These are phyloP conservation scores for Pipistrellus pygmaeus DNA, from an alignment of 2,797 vertebrate genomes.

Conservation along the genomic window DNA sequence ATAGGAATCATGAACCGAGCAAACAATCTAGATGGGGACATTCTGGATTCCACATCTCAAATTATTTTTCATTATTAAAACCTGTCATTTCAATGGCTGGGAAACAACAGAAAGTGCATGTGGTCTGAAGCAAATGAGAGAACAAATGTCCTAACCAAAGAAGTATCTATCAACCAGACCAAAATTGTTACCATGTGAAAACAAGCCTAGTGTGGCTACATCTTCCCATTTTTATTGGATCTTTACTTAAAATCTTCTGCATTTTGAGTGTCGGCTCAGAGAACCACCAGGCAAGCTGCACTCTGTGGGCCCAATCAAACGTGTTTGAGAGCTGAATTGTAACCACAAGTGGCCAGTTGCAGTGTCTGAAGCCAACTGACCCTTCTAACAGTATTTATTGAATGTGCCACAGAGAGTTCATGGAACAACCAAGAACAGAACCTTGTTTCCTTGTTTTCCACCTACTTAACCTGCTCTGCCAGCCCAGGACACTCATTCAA, in stretches of 20 bases:
- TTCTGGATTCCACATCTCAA: neutral
- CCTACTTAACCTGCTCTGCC: neutral
- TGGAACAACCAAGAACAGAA: neutral
- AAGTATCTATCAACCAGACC: neutral
- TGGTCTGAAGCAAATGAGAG: neutral
- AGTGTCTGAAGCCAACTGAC: neutral
- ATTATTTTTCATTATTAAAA: neutral
- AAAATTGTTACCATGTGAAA: neutral
- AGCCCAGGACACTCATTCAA: neutral
- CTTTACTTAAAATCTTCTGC: conserved; percentile 40
- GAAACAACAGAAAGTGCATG: conserved; percentile 22
- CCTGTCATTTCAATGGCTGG: neutral
- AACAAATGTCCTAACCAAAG: neutral
- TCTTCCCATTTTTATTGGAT: neutral
- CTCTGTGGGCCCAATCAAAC: neutral
- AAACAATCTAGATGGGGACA: neutral
- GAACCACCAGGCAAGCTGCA: conserved; percentile 2
- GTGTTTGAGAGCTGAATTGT: conserved; percentile 24
- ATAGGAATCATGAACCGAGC: neutral
- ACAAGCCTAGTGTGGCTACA: neutral
- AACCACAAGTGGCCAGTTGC: conserved; percentile 2
- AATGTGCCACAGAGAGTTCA: neutral
- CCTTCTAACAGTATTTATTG: neutral
- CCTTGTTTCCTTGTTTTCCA: neutral
- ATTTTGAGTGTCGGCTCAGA: conserved; percentile 59